These are phyloP conservation scores for Lagopus muta DNA, from an alignment of 2,113 vertebrate genomes.

Conservation along the genomic window DNA sequence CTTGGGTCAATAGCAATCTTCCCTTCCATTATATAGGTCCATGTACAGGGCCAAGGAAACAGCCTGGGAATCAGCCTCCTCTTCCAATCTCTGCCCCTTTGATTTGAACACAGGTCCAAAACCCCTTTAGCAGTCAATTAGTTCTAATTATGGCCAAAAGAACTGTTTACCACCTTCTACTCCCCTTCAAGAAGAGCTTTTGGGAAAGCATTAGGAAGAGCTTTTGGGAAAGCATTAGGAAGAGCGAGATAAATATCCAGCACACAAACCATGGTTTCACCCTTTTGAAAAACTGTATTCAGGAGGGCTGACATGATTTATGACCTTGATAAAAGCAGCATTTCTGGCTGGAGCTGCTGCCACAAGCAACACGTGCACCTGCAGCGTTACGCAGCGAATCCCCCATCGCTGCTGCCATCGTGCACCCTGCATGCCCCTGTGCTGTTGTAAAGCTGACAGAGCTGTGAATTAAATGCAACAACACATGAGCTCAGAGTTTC, in stretches of 20 bases:
- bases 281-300: background rate
- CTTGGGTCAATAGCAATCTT: background rate
- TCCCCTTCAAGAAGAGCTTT: background rate
- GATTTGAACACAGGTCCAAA: background rate
- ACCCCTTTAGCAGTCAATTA: background rate
- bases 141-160: constrained; percentile 1
- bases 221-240: constrained; percentile 16
- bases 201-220: background rate
- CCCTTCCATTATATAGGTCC: rapidly evolving
- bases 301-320: background rate
- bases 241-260: background rate
- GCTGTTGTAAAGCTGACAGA: background rate
- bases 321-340: background rate
- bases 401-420: background rate
- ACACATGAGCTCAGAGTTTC: background rate
- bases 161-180: background rate
- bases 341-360: background rate
- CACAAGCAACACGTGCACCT: background rate
- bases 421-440: background rate
- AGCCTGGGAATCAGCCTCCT: background rate
- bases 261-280: background rate
- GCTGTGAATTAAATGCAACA: background rate
- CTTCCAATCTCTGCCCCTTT: background rate
- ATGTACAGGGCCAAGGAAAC: background rate
- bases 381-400: rapidly evolving